These are phyloP conservation scores for Physella acuta DNA, from an alignment of 1,140 invertebrate species.

Conservation along the genomic window DNA sequence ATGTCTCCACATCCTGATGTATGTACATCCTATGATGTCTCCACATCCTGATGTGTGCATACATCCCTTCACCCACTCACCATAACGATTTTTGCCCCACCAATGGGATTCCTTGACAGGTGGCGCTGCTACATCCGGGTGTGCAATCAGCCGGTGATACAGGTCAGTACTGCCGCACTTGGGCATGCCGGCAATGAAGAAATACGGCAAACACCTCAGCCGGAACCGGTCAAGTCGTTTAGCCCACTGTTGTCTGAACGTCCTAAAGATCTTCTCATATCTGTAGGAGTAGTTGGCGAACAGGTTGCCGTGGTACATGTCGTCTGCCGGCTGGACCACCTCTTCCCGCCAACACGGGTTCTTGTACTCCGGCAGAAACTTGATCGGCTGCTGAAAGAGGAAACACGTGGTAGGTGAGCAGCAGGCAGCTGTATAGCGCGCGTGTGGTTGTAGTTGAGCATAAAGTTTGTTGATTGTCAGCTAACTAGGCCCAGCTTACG, in stretches of 20 bases:
- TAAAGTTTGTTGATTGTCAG: too few species aligned
- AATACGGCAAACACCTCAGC: slow-evolving; percentile 47
- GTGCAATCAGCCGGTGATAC: slow-evolving; percentile 40
- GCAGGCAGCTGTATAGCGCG: too few species aligned
- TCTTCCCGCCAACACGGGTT: slow-evolving; percentile 21
- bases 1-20: too few species aligned
- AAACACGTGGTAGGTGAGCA: too few species aligned
- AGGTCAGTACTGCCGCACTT: slow-evolving; percentile 54
- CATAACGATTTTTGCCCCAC: slow-evolving; percentile 52
- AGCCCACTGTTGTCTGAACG: neutral
- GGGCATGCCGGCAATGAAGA: slow-evolving; percentile 50
- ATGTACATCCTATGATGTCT: too few species aligned
- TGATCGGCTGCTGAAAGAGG: slow-evolving; percentile 7
- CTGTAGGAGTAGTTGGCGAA: slow-evolving; percentile 7
- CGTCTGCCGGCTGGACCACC: neutral
- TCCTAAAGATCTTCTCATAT: slow-evolving; percentile 10
- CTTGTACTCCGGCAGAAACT: slow-evolving; percentile 17
- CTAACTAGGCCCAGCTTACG: too few species aligned
- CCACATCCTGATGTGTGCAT: too few species aligned
- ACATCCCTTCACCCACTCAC: slow-evolving; percentile 25
- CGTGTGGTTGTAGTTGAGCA: too few species aligned
- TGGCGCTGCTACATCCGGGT: slow-evolving; percentile 42
- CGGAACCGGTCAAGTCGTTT: neutral
- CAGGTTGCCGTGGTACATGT: slow-evolving; percentile 3
- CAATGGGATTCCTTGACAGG: slow-evolving; percentile 54